Evolutionary conservation across 2,888 invertebrate genomes (phyloP).

Genomic region (Acanthococcus lagerstroemiae): DNA sequence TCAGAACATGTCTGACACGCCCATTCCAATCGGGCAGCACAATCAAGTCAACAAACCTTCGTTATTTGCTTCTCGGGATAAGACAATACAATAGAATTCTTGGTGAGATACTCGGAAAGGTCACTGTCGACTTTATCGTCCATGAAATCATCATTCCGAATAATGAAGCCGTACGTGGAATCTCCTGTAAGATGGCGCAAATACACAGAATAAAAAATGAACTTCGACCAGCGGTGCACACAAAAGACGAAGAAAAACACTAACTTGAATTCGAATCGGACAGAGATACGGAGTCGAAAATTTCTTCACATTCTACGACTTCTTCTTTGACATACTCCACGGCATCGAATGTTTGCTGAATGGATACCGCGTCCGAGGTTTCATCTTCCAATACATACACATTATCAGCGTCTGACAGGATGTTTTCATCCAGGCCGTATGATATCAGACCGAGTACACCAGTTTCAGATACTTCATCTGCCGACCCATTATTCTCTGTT

Average conservation of each 20-base stretch:
- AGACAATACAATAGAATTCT: neutral
- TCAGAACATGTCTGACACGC: too few relatives aligned
- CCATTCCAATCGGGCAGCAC: neutral
- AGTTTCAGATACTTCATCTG: neutral
- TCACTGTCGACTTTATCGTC: neutral
- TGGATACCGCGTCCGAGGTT: neutral
- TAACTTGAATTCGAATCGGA: slow-evolving; percentile 13
- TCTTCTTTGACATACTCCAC: slow-evolving; percentile 19
- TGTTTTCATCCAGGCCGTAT: neutral
- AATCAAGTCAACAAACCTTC: slow-evolving; percentile 1
- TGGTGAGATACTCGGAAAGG: neutral
- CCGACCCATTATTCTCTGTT: slow-evolving; percentile 2
- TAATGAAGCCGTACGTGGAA: neutral
- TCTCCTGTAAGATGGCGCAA: neutral
- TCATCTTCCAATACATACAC: neutral
- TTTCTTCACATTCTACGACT: slow-evolving; percentile 26
- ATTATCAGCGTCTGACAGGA: neutral
- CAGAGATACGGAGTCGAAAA: neutral
- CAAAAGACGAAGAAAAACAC: neutral
- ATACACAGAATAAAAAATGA: neutral
- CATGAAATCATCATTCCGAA: too few relatives aligned
- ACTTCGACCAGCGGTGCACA: neutral
- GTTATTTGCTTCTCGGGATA: neutral
- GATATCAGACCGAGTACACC: neutral
- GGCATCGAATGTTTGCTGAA: neutral